A percentile compares a stretch with the other conserved stretches of the same genome.
These are phyloP conservation scores for Pseudorectes ferrugineus DNA, from an alignment of 2,113 vertebrate species.

Conservation along the genomic window DNA sequence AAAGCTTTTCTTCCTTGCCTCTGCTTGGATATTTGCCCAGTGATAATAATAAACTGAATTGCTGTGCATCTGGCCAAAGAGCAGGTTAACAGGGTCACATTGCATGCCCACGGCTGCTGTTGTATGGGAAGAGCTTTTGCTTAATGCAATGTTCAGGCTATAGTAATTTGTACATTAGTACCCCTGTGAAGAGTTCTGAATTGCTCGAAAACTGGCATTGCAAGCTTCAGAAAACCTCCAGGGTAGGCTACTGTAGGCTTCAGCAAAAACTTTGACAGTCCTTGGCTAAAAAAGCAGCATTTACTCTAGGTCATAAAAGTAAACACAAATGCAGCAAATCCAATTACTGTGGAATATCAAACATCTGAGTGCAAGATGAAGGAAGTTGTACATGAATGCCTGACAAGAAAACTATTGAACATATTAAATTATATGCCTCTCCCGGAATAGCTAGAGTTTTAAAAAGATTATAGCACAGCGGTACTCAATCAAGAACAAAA, in stretches of 20 bases:
- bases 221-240: not conserved
- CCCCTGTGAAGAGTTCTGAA: not conserved
- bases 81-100: not conserved
- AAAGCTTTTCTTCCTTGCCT: not conserved
- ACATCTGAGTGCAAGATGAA: constrained; percentile 38
- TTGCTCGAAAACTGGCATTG: not conserved
- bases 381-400: not conserved
- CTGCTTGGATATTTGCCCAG: not conserved
- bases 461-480: constrained; percentile 40
- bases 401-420: constrained; percentile 54
- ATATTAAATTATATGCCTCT: constrained; percentile 57
- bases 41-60: not conserved
- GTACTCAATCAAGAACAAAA: constrained; percentile 57
- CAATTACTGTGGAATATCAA: constrained; percentile 39
- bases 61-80: not conserved
- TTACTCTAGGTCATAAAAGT: not conserved
- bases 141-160: not conserved
- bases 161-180: not conserved
- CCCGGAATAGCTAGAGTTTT: constrained; percentile 52
- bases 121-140: not conserved
- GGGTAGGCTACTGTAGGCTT: not conserved
- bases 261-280: not conserved
- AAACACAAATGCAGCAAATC: not conserved
- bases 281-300: not conserved
- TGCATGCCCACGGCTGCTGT: not conserved